Evolutionary conservation across 2,113 vertebrate genomes (phyloP), one percentile per base, ranked within the genome.

Genomic region (Ondatra zibethicus): DNA sequence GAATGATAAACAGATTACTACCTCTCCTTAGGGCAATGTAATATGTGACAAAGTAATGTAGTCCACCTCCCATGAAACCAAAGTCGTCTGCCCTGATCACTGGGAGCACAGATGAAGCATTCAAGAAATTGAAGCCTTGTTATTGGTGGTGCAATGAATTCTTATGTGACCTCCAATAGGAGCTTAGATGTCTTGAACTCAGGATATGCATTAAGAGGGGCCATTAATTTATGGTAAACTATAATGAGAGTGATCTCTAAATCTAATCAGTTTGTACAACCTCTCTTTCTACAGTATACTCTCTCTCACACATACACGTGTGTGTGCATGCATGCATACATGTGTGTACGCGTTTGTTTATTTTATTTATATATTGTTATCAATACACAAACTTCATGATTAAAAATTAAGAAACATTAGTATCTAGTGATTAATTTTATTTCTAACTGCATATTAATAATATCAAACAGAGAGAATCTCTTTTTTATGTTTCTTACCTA

Each of bases 401-500:
- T 78, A 70, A 85, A 63, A 16, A 29, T 84, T 42, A 17, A 85
- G 81, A 63, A 65, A 68, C 31, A 85, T 8, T 29, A 88, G 4
- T 23, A 3, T n/a, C 21, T 42, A 68, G 61, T 87, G 27, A 81
- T 50, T 58, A 77, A 87, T 80, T 97, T 50, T 42, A 33, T 58
- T 61, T 47, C 8, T 19, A 70, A 92, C 23, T 72, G 90, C 70
- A 23, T 9, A 31, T 80, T 93, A 89, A 17, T 95, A 65, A 88
- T 31, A 66, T 33, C 25, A 93, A 19, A 12, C 52, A 72, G 9
- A 11, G 27, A 66, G 39, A 93, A 58, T 33, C 1, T 76, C 55
- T 66, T 61, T 55, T 14, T 94, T 92, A 78, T 21, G 19, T 61
- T 73, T 91, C 42, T 85, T 91, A 91, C 50, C 5, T 88, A 63